Evolutionary conservation across 2,797 vertebrate genomes (phyloP), one percentile per base, ranked within the genome.

Genomic region (Melopsittacus undulatus): DNA sequence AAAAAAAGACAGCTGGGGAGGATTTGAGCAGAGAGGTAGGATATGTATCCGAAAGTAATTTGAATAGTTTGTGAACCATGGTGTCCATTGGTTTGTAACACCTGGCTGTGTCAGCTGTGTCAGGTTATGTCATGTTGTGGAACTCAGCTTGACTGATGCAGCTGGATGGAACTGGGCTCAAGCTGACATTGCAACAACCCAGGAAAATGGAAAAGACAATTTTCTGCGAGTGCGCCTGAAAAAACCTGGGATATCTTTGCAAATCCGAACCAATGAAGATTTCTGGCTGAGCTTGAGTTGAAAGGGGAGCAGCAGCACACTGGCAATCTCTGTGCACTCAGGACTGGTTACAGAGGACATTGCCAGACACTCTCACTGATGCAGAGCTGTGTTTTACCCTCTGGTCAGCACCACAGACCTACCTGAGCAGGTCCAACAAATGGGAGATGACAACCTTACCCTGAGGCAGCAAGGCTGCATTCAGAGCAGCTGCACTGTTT

Each of bases 11-110:
- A 96, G 72, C 70, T 91, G 87, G 75, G 83, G 87, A 81, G 68
- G 68, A 57, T 69, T 85, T 91, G 74, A 94, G 76, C 79, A 81
- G 85, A 92, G 76, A 83, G 81, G 64, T 85, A 92, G 73, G 64
- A 72, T 87, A 46, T 77, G 56, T 83, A 83, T 97, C 91, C 89
- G 87, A 95, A 97, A 97, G 80, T 85, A 90, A 96, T 89, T 95
- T 97, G 91, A 92, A 95, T 94, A 93, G 85, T 95, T 96, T 86
- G 93, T 95, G 96, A 97, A 91, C 92, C 73, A 38, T 94, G 93
- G 78, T 92, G 48, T 97, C 89, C 89, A 83, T 30, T 95, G 96
- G 88, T 77, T 93, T 93, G 80, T 94, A 93, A 95, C 92, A 95
- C 59, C 92, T 96, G 93, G 78, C 83, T 62, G 86, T 91, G 87